phyloP scores from a whole-genome alignment of 2,888 invertebrate species.

The Thera obeliscata region DNA sequence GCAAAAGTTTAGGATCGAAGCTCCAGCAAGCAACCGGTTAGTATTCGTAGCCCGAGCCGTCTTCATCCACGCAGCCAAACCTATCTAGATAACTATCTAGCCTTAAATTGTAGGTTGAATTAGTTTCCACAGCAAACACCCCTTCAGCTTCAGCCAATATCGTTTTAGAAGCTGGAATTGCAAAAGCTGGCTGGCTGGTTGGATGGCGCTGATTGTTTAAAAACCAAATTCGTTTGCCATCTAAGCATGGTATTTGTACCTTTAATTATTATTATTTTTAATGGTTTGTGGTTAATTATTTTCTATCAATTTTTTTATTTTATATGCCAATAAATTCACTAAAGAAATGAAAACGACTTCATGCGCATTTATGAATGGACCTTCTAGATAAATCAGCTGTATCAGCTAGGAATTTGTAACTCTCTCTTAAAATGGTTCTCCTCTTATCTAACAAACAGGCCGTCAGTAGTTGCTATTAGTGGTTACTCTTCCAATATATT shows the following conservation, averaged over 20 bases:
- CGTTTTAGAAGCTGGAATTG: conserved; percentile 21
- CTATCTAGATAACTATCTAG: conserved; percentile 33
- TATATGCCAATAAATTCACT: too few relatives aligned
- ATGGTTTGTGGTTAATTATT: too few relatives aligned
- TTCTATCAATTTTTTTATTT: too few relatives aligned
- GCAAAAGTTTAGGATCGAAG: conserved; percentile 39
- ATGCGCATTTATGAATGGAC: too few relatives aligned
- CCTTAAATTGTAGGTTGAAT: conserved; percentile 40
- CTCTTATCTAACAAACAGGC: too few relatives aligned
- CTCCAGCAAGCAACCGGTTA: conserved; percentile 28
- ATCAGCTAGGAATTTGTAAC: too few relatives aligned
- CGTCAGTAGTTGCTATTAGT: too few relatives aligned
- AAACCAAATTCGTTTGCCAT: background rate
- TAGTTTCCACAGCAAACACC: conserved; percentile 39
- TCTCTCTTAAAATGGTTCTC: too few relatives aligned
- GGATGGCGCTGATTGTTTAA: background rate
- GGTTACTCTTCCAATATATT: too few relatives aligned
- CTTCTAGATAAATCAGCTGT: too few relatives aligned
- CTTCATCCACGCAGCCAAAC: conserved; percentile 33
- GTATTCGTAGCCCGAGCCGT: conserved; percentile 37
- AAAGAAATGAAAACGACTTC: too few relatives aligned
- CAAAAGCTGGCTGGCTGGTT: conserved; percentile 5
- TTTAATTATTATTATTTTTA: too few relatives aligned
- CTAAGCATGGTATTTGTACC: background rate
- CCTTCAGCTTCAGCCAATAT: conserved; percentile 25